Evolutionary conservation across 2,888 invertebrate genomes (phyloP).

Genomic region (Cephalotes varians): DNA sequence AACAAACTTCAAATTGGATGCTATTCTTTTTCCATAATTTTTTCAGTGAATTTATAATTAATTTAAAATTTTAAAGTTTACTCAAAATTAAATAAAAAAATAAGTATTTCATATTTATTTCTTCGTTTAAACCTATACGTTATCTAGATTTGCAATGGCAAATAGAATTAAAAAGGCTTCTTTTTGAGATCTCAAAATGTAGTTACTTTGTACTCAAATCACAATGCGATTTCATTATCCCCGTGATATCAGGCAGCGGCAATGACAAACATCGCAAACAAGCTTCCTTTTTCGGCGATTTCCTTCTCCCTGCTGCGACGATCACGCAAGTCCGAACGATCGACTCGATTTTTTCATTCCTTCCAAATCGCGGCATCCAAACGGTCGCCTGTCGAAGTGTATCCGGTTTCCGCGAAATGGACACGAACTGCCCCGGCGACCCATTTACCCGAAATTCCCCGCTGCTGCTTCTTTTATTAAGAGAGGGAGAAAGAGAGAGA

Average conservation of each 20-base stretch:
- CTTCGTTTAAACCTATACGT: neutral
- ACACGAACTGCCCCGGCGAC: conserved; percentile 57
- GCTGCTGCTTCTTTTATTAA: conserved; percentile 49
- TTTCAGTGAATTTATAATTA: neutral
- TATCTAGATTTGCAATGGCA: neutral
- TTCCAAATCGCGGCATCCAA: conserved; percentile 9
- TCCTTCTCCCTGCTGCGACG: neutral
- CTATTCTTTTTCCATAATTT: neutral
- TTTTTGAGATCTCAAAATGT: neutral
- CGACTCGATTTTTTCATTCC: conserved; percentile 18
- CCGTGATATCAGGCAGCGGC: neutral
- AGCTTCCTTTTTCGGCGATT: conserved; percentile 20
- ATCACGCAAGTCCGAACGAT: neutral
- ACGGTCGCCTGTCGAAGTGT: neutral
- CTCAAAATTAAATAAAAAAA: neutral
- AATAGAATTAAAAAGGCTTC: neutral
- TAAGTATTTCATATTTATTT: neutral
- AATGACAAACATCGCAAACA: neutral
- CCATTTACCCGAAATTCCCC: conserved; percentile 72
- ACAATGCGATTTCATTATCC: neutral
- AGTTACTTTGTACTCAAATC: neutral
- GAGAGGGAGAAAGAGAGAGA: conserved; percentile 22
- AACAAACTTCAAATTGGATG: neutral
- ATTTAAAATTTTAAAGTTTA: neutral
- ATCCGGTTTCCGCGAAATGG: conserved; percentile 35